These are phyloP conservation scores for Drosophila dunni DNA, from an alignment of 1,140 invertebrate species.

Conservation along the genomic window DNA sequence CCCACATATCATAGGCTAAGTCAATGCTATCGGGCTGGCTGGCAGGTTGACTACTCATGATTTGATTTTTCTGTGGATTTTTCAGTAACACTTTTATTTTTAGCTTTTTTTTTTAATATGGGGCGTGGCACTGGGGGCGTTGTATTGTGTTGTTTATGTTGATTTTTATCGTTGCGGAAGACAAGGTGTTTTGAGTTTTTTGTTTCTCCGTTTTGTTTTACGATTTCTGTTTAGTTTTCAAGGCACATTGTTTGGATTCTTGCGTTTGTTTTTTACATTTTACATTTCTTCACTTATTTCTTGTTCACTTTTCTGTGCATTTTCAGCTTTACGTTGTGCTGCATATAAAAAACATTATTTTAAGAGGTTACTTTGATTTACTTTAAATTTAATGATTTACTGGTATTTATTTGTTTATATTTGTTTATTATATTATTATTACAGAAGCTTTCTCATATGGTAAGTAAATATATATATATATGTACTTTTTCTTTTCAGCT, in stretches of 20 bases:
- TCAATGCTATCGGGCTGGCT: conserved; percentile 86
- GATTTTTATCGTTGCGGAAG: conserved; percentile 29
- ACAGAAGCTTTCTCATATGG: too few species aligned
- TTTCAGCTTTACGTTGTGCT: conserved; percentile 26
- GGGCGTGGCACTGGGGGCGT: conserved; percentile 26
- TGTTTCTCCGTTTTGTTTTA: conserved; percentile 17
- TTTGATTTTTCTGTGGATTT: conserved; percentile 42
- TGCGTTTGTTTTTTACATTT: conserved; percentile 19
- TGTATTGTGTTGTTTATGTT: conserved; percentile 13
- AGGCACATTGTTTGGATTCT: conserved; percentile 56
- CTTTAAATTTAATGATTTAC: background rate
- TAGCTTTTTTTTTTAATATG: conserved; percentile 2
- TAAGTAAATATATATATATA: too few species aligned
- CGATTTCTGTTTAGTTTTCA: conserved; percentile 34
- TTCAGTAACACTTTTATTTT: conserved; percentile 13
- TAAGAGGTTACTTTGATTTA: too few species aligned
- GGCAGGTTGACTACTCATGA: conserved; percentile 84
- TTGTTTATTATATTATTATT: too few species aligned
- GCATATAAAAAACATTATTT: conserved; percentile 11
- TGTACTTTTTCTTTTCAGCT: background rate
- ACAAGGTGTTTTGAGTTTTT: conserved; percentile 16
- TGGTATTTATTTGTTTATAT: background rate
- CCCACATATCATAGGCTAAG: conserved; percentile 93
- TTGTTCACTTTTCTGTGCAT: conserved; percentile 69
- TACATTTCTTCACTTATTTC: conserved; percentile 30